Evolutionary conservation across 2,113 vertebrate species (phyloP).

Genomic region (Phrynosoma platyrhinos): DNA sequence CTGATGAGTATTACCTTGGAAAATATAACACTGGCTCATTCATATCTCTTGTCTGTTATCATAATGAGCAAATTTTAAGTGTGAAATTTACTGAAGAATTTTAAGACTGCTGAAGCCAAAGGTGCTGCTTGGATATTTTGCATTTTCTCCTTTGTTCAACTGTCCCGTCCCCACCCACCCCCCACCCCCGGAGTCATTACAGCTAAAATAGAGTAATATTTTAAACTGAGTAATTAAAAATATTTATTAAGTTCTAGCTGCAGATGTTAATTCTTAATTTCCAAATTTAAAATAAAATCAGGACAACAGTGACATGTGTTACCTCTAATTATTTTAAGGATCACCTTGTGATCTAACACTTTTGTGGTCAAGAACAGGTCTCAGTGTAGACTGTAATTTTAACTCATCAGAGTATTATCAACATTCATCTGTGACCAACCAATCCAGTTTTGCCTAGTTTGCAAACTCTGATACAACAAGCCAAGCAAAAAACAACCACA

Average conservation of each 20-base stretch:
- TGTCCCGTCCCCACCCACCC: neutral
- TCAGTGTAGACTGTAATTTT: neutral
- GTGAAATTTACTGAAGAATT: neutral
- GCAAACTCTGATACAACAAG: constrained; percentile 43
- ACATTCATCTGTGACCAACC: constrained; percentile 33
- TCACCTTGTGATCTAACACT: neutral
- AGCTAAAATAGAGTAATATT: neutral
- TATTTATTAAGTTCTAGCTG: neutral
- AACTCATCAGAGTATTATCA: constrained; percentile 2
- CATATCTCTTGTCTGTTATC: constrained; percentile 46
- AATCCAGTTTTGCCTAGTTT: constrained; percentile 23
- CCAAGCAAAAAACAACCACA: constrained; percentile 10
- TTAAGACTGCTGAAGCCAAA: neutral
- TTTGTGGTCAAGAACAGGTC: neutral
- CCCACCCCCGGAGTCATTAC: neutral
- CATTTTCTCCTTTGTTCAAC: neutral
- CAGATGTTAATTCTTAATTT: neutral
- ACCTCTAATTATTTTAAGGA: neutral
- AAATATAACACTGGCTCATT: constrained; percentile 52
- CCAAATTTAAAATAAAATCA: neutral
- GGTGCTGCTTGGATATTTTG: neutral
- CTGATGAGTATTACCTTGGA: constrained; percentile 35
- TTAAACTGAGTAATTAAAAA: neutral
- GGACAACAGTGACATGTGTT: neutral
- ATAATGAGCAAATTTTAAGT: neutral